phyloP scores from a whole-genome alignment of 2,888 invertebrate genomes.

The Petrolisthes manimaculis region DNA sequence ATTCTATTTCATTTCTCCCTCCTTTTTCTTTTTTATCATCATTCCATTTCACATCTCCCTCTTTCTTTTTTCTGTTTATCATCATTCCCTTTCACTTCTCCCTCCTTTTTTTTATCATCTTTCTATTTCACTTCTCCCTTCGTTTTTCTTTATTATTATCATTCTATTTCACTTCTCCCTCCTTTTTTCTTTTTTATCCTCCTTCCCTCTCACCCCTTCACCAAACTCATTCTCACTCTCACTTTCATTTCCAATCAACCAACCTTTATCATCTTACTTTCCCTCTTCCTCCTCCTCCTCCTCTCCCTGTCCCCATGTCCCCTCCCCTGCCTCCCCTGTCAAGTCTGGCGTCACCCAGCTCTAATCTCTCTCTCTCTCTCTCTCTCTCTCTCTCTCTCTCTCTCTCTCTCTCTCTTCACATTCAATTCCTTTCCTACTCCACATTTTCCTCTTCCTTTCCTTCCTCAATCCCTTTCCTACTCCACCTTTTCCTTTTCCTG shows the following conservation, averaged over 20 bases:
- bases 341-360: no score
- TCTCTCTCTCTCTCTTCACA: background rate
- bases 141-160: no score
- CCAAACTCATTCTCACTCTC: background rate
- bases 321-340: no score
- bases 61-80: background rate
- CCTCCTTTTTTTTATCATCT: background rate
- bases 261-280: background rate
- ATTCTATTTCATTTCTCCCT: background rate
- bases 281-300: constrained; percentile 5
- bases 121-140: background rate
- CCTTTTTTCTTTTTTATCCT: background rate
- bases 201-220: background rate
- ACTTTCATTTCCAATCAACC: background rate
- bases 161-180: background rate
- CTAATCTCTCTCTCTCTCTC: background rate
- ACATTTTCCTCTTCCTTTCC: background rate
- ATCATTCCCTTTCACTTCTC: background rate
- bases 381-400: constrained; percentile 2
- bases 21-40: background rate
- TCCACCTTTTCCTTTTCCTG: background rate
- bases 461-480: background rate
- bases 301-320: background rate
- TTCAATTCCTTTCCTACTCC: background rate
- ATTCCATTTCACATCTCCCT: background rate